Evolutionary conservation across 1,140 invertebrate genomes (phyloP), one percentile per base, ranked within the genome.

Genomic region (Sinella curviseta): DNA sequence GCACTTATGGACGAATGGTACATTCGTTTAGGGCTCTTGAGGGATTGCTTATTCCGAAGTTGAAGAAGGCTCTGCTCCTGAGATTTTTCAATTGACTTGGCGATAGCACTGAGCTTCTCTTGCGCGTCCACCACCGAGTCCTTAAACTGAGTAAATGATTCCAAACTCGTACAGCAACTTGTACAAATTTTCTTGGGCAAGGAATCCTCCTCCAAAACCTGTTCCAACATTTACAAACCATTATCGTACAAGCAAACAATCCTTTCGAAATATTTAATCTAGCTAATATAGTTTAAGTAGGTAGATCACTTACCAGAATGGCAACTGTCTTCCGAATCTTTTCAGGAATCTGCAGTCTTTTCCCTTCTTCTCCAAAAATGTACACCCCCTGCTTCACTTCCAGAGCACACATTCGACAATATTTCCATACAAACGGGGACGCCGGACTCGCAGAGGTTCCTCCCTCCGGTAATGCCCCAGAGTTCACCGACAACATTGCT

Each of bases 301-400:
- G 39, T 24, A 74, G 4, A 74, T 12, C 17, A 75, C 74, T 77
- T 74, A 84, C 83, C 34, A 84, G 60, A 65, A 84, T 82, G 12
- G 77, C 48, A 65, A 84, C 34, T 0, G 83, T 82, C 74, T 82
- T 84, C 17, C 83, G 31, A 35, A 84, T 82, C 77, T 82, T 84
- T 70, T 84, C 83, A 1, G 83, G 57, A 24, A 84, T 54, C 33
- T 80, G 78, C 1, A 84, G 70, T 26, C 83, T n/a, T 75, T 79
- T 82, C 4, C 83, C 83, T 70, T 84, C 83, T 12, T 81, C 77
- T 8, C 83, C 83, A 82, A 82, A 84, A 57, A 84, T 84, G n/a
- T 36, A 77, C 31, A 84, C 83, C 0, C 79, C 82, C 35, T 76
- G 76, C 31, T 79, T 78, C 30, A 84, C 60, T 73, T 82, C 80